These are phyloP conservation scores for Diceros bicornis DNA, from an alignment of 2,797 vertebrate species.

Conservation along the genomic window DNA sequence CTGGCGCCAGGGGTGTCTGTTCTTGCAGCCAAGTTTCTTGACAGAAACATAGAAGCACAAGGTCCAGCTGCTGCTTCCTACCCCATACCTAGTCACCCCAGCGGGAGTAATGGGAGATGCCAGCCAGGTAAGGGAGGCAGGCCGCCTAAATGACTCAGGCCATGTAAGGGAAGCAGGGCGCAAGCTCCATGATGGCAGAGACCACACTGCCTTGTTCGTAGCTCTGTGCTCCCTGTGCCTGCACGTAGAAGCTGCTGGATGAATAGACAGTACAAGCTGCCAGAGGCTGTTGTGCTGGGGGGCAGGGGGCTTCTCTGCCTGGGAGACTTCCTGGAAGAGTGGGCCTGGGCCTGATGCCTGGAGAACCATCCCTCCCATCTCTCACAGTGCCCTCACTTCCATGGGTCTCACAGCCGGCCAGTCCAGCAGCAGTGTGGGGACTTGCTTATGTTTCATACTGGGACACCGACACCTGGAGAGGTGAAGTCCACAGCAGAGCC, in stretches of 20 bases:
- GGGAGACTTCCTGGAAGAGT: background rate
- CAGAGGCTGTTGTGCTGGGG: background rate
- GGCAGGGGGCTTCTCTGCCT: no score
- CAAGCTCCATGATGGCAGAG: background rate
- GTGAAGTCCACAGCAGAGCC: background rate
- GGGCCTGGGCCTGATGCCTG: background rate
- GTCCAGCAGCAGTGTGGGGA: no score
- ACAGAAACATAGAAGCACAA: background rate
- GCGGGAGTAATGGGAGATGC: background rate
- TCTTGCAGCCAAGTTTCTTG: background rate
- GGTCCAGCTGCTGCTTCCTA: background rate
- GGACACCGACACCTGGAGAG: background rate
- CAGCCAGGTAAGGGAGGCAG: background rate
- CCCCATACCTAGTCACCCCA: background rate
- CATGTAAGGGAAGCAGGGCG: background rate
- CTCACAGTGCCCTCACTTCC: background rate
- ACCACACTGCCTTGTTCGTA: accelerated
- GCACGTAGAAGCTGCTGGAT: background rate
- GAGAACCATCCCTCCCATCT: background rate
- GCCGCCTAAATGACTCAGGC: background rate
- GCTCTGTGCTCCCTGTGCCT: background rate
- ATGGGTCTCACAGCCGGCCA: accelerated
- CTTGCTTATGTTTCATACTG: background rate
- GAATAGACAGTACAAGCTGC: background rate
- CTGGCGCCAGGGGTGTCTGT: background rate